Evolutionary conservation across 1,140 invertebrate genomes (phyloP), one percentile per base, ranked within the genome.

Genomic region (Gonatopus flavifemur): DNA sequence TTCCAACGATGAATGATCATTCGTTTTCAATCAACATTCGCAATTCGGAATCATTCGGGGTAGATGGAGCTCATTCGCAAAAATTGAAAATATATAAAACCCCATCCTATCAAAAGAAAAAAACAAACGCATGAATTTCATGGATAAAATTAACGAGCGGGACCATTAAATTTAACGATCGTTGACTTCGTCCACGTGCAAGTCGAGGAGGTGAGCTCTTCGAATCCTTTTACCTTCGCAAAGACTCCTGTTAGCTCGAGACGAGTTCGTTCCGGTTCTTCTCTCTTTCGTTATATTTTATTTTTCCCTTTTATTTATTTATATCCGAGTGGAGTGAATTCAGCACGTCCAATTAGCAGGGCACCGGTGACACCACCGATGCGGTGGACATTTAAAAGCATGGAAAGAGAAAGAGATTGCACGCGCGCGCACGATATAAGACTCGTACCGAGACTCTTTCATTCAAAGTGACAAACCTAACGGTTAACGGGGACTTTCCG

Each of bases 391-490:
- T 64, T 58, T 62, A 62, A 60, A 62, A n/a, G n/a, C n/a, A n/a
- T n/a, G n/a, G 58, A 47, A 44, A 53, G 61, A 32, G 16, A 43
- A 42, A 40, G 41, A 50, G 49, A 59, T 57, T 40, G 47, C 43
- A 57, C 57, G 40, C 51, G 50, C 56, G 41, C 55, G 21, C 33
- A n/a, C n/a, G n/a, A n/a, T n/a, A n/a, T n/a, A n/a, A n/a, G n/a
- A n/a, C n/a, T n/a, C n/a, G n/a, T n/a, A n/a, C n/a, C n/a, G n/a
- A n/a, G n/a, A n/a, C n/a, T n/a, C n/a, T n/a, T n/a, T n/a, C n/a
- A n/a, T n/a, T n/a, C n/a, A 59, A 57, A 60, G 61, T 69, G 67
- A 75, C 71, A 69, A 72, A 69, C 53, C 55, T 70, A 68, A 72
- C 62, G 64, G 65, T 54, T 70, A 68, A 72, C 62, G 64, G 65